Percentiles rank a stretch among this genome's conserved stretches.
Conservation (phyloP, 2,113 vertebrate genomes). For the Micronisus gabar region DNA sequence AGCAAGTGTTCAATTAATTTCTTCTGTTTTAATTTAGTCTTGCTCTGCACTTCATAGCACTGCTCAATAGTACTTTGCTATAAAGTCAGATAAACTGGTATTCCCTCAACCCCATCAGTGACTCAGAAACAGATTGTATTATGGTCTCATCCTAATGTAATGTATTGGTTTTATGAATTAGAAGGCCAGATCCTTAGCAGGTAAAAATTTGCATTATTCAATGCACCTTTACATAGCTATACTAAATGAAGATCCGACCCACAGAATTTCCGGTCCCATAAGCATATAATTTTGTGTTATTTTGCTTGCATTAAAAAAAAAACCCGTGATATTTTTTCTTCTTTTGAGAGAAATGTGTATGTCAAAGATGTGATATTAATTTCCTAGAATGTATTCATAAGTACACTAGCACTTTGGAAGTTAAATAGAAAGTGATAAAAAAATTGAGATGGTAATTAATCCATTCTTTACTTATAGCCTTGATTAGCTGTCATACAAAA, state of each 20-base stretch:
- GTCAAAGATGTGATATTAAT: background rate
- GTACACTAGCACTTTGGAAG: background rate
- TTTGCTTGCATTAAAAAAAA: background rate
- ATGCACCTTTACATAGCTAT: background rate
- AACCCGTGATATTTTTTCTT: background rate
- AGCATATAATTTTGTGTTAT: background rate
- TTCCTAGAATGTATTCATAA: background rate
- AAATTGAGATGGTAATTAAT: background rate
- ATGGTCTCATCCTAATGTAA: background rate
- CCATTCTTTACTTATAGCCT: background rate
- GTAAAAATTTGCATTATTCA: background rate
- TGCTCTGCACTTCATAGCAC: background rate
- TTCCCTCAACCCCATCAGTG: background rate
- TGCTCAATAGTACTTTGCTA: background rate
- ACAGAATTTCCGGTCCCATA: background rate
- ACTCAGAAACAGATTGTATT: background rate
- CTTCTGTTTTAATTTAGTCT: background rate
- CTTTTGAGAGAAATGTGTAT: background rate
- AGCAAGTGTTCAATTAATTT: background rate
- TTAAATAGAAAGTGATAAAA: background rate
- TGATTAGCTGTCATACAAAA: conserved; percentile 39
- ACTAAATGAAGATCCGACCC: background rate
- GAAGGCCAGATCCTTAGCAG: background rate
- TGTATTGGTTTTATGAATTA: background rate
- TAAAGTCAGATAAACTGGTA: background rate